These are phyloP conservation scores for Heliconius congener DNA, from an alignment of 1,140 invertebrate genomes.

Conservation along the genomic window DNA sequence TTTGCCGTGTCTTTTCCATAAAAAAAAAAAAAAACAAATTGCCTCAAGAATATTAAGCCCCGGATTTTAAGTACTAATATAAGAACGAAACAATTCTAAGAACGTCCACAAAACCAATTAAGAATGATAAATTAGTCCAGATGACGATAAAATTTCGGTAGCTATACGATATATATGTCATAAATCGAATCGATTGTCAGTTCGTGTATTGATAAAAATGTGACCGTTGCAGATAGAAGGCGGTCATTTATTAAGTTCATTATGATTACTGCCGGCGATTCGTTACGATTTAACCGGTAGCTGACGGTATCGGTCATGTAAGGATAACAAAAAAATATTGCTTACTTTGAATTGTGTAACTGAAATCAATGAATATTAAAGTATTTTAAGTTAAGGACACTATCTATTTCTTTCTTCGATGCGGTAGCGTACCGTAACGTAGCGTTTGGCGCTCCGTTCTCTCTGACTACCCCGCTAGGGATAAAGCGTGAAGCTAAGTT, in stretches of 20 bases:
- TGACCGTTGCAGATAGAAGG: slow-evolving; percentile 45
- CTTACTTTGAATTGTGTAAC: no score
- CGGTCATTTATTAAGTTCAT: slow-evolving; percentile 54
- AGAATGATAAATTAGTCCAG: slow-evolving; percentile 38
- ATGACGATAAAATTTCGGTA: slow-evolving; percentile 37
- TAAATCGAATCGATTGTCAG: slow-evolving; percentile 30
- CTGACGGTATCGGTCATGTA: slow-evolving; percentile 40
- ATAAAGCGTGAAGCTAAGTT: no score
- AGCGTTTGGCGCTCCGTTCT: no score
- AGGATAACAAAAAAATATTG: slow-evolving; percentile 34
- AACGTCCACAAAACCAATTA: slow-evolving; percentile 32
- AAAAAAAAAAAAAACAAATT: no score
- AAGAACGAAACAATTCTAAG: background rate
- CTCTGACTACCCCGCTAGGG: no score
- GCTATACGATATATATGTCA: slow-evolving; percentile 23
- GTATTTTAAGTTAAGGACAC: no score
- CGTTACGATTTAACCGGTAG: slow-evolving; percentile 59
- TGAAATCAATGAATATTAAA: no score
- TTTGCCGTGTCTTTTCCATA: no score
- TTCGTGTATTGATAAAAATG: slow-evolving; percentile 36
- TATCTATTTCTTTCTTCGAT: no score
- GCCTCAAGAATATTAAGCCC: background rate
- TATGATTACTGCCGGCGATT: slow-evolving; percentile 52
- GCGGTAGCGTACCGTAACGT: no score
- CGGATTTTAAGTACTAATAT: background rate